phyloP scores from a whole-genome alignment of 2,888 invertebrate genomes.

The Nasonovia ribisnigri region DNA sequence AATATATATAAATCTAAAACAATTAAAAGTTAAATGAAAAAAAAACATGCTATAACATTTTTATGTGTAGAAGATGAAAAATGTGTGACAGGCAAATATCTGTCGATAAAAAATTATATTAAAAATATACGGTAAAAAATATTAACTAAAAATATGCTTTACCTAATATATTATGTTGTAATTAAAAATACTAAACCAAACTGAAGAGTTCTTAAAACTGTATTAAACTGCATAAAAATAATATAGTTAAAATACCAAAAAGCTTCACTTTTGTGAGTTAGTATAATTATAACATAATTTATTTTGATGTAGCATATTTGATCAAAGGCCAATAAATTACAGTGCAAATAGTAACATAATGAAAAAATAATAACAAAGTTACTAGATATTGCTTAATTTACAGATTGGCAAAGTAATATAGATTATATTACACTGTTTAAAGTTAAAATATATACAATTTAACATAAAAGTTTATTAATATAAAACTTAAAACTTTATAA shows the following conservation, averaged over 20 bases:
- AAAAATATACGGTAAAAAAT: neutral
- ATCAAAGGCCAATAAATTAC: slow-evolving; percentile 27
- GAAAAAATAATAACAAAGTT: neutral
- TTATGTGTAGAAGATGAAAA: neutral
- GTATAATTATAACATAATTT: neutral
- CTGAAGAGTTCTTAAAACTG: neutral
- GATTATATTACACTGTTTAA: neutral
- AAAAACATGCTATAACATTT: neutral
- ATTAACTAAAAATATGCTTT: neutral
- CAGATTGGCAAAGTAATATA: neutral
- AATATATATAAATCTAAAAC: neutral
- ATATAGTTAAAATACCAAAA: neutral
- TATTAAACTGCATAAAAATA: neutral
- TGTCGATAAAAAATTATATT: neutral
- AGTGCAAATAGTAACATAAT: neutral
- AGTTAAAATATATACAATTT: slow-evolving; percentile 28
- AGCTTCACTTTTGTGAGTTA: neutral
- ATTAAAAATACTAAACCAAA: neutral
- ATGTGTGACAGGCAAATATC: neutral
- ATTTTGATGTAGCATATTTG: slow-evolving; percentile 1
- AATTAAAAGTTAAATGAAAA: neutral
- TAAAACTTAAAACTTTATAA: slow-evolving; percentile 6
- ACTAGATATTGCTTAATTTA: neutral
- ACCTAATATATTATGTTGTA: neutral
- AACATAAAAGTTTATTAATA: slow-evolving; percentile 10